Base-by-base conservation (phyloP, 2,113 vertebrate species). In the Rhea americana region DNA sequence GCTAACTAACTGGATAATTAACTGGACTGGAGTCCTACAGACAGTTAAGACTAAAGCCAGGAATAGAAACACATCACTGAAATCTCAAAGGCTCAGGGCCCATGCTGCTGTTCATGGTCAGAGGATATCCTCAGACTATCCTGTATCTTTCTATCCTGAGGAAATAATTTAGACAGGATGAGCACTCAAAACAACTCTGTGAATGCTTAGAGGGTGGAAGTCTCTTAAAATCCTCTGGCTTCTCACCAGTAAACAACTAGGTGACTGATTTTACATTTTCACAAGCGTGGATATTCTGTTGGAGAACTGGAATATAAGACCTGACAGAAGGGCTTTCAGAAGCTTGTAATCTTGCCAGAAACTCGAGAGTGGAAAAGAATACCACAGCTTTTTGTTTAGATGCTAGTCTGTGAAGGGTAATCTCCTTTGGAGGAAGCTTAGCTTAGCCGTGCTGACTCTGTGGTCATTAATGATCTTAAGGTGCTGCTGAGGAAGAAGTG, bases 71-170 rank as follows among this genome's bases (percentile, higher is more conserved):
- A 41, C n/a, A 51, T 35, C 3, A 24, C 28, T 91, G 77, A 84
- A 94, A 93, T 94, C 91, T 83, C 77, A 47, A 22, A 95, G 67
- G 39, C 74, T 24, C 35, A 2, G 43, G 56, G 39, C 76, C 51
- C 43, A 9, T 11, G 1, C 20, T 86, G 62, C 68, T 2, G 7
- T 43, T 88, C 32, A 41, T 1, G n/a, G 7, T 24, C 71, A 86
- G 47, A 97, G 97, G 97, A 98, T 97, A 97, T 98, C 98, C 98
- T 97, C 91, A 94, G 81, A 59, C 94, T 82, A 30, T 95, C 96
- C 85, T 93, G 90, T 93, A 91, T 96, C 91, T 97, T 96, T 94
- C 93, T 86, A 88, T 92, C 85, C 92, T 83, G 70, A 72, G 87
- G 91, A 96, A 97, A 92, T 95, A 91, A 93, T 72, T 94, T 76